Conservation (phyloP, 2,797 vertebrate genomes). For the Sebastes vulpes region DNA sequence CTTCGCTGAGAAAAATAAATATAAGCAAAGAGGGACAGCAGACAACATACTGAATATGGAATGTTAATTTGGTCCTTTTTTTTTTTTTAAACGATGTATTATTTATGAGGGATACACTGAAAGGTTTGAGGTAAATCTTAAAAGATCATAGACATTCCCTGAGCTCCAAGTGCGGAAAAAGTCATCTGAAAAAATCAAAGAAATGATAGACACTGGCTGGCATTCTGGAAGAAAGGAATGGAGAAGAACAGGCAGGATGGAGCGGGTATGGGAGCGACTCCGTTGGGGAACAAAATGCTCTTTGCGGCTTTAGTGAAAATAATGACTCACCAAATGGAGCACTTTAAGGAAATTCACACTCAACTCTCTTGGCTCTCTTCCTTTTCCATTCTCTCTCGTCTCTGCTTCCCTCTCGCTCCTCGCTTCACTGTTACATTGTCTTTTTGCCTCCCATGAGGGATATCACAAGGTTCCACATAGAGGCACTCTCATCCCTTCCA, state of each 20-base stretch:
- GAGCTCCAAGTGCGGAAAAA: constrained; percentile 22
- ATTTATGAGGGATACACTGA: constrained; percentile 35
- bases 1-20: constrained; percentile 32
- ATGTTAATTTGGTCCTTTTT: constrained; percentile 23
- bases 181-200: constrained; percentile 50
- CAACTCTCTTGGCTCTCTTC: constrained; percentile 76
- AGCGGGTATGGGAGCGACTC: constrained; percentile 49
- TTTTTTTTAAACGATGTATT: constrained; percentile 10
- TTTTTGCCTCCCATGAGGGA: constrained; percentile 69
- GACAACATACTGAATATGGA: constrained; percentile 13
- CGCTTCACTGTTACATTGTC: constrained; percentile 70
- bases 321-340: constrained; percentile 87
- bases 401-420: constrained; percentile 51
- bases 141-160: constrained; percentile 27
- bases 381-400: constrained; percentile 59
- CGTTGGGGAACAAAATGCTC: constrained; percentile 82
- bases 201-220: constrained; percentile 53
- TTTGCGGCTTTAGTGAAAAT: constrained; percentile 86
- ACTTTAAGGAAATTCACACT: constrained; percentile 85
- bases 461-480: constrained; percentile 52
- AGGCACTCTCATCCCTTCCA: constrained; percentile 24
- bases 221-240: constrained; percentile 38
- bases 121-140: constrained; percentile 40
- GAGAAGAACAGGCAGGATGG: constrained; percentile 34
- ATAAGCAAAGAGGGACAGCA: constrained; percentile 21